Conservation (phyloP, 1,140 invertebrate genomes). For the Cryptotermes secundus region DNA sequence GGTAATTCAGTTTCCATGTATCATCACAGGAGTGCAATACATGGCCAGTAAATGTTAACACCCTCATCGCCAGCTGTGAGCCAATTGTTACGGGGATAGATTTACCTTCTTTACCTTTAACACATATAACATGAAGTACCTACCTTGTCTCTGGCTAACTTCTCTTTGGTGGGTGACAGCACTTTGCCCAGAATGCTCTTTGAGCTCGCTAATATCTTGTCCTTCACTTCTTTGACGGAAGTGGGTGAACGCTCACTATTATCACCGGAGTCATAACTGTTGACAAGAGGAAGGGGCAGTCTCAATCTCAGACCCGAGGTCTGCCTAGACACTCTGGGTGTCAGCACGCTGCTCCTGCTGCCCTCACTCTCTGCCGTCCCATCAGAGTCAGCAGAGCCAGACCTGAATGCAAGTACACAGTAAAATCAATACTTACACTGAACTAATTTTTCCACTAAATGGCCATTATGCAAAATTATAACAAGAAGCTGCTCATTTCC, state of each 20-base stretch:
- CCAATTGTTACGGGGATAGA: no score
- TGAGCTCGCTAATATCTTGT: constrained; percentile 70
- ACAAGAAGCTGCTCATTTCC: no score
- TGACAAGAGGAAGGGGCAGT: constrained; percentile 32
- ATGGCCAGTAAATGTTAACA: not conserved
- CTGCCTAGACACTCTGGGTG: constrained; percentile 21
- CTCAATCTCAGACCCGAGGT: constrained; percentile 31
- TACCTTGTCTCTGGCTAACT: constrained; percentile 45
- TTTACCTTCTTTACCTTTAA: not conserved
- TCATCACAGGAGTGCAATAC: not conserved
- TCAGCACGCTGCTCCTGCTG: constrained; percentile 25
- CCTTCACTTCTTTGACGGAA: constrained; percentile 69
- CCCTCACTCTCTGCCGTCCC: constrained; percentile 28
- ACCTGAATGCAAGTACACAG: not conserved
- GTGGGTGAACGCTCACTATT: constrained; percentile 46
- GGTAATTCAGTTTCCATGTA: no score
- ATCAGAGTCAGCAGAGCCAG: constrained; percentile 29
- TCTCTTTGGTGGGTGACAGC: constrained; percentile 72
- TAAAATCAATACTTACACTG: no score
- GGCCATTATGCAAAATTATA: no score
- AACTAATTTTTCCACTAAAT: no score
- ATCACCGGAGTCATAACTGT: constrained; percentile 3
- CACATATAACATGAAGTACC: not conserved
- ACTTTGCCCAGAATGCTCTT: constrained; percentile 79
- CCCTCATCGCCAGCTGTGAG: no score